Base-by-base conservation (phyloP, 1,140 invertebrate species). In the Parasteatoda tepidariorum region DNA sequence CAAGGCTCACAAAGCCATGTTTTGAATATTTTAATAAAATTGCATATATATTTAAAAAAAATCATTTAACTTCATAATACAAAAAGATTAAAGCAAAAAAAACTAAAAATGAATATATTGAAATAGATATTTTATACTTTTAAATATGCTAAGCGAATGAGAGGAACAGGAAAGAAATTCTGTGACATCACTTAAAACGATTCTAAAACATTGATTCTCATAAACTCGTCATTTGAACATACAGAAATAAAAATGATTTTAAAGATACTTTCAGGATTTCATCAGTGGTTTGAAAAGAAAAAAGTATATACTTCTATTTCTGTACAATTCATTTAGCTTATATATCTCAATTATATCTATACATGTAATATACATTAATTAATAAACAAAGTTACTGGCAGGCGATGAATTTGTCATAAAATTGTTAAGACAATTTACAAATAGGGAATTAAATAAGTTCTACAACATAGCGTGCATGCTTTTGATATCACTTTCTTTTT, bases 291-390 rank as follows among this genome's bases (percentile, higher is more conserved):
- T 13, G 28, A 55, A 22, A 41, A 41, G 55, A 71, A 71, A 15
- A 41, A 71, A 6, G 11, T 55, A 57, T 55, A 61, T 24, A 55
- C 61, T 66, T 66, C 71, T 74, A 38, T 48, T 64, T 54, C 74
- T 78, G 74, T 78, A 78, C 74, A 78, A 54, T 34, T 59, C 18
- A 78, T 78, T 66, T 62, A 54, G 54, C 31, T 78, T 41, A 66
- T 78, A 66, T 24, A n/a, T 78, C 62, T 62, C 62, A n/a, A n/a
- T 48, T 54, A 78, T 78, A 54, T 78, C 61, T 75, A 78, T 78
- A 78, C 74, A 78, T 66, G 31, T 78, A 78, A 78, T 78, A 74
- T 74, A 74, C 71, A 74, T 18, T 74, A 74, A 74, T 74, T 7
- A 22, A 62, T 62, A 78, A 64, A 64, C 74, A 78, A 78, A 30